Conservation (phyloP, 2,797 vertebrate genomes). For the Anableps anableps region DNA sequence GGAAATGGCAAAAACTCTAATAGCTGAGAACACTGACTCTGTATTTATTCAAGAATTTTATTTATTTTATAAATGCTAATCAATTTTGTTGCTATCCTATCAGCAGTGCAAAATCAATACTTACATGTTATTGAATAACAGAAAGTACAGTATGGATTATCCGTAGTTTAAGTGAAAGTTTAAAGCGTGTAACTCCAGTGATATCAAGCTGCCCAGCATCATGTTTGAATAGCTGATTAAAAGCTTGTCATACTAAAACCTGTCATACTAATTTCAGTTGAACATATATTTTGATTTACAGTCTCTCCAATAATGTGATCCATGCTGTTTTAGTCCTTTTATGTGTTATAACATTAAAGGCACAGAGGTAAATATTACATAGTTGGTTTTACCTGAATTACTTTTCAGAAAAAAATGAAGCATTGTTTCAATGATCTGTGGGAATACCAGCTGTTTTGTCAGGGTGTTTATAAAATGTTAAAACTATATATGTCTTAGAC, state of each 20-base stretch:
- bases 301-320: background rate
- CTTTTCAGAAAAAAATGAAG: background rate
- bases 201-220: background rate
- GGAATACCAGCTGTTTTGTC: background rate
- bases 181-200: background rate
- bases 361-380: background rate
- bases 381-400: background rate
- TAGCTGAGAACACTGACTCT: constrained; percentile 3
- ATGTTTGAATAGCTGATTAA: background rate
- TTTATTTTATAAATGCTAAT: background rate
- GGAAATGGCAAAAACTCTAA: constrained; percentile 1
- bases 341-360: background rate
- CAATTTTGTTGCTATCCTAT: background rate
- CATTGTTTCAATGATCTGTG: background rate
- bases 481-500: background rate
- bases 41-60: constrained; percentile 15
- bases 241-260: background rate
- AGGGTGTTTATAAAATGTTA: background rate
- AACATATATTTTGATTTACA: background rate
- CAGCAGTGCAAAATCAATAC: background rate
- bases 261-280: background rate
- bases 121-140: constrained; percentile 3
- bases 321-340: background rate
- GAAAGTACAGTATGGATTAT: background rate
- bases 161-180: background rate